These are phyloP conservation scores for Tinea pellionella DNA, from an alignment of 2,888 invertebrate species.

Conservation along the genomic window DNA sequence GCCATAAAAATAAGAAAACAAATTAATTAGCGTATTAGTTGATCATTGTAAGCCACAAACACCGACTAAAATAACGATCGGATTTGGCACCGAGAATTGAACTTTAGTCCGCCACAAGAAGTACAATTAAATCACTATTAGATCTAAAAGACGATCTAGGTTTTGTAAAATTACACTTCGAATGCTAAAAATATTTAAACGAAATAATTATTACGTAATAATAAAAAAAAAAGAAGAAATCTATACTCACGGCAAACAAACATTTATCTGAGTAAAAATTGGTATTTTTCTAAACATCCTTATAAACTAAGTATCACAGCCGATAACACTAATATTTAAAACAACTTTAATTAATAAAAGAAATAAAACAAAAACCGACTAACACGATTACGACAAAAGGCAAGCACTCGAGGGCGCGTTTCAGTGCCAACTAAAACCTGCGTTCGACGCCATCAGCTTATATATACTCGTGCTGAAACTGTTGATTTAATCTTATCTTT, in stretches of 20 bases:
- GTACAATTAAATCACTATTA: too few relatives aligned
- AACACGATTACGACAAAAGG: not conserved
- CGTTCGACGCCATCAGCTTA: constrained; percentile 17
- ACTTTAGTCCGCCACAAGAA: too few relatives aligned
- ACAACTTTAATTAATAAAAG: not conserved
- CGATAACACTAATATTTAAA: not conserved
- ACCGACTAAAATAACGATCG: too few relatives aligned
- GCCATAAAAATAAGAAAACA: too few relatives aligned
- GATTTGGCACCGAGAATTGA: not conserved
- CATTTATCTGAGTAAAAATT: constrained; percentile 44
- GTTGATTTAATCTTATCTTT: constrained; percentile 39
- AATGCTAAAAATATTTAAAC: too few relatives aligned
- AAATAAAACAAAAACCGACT: not conserved
- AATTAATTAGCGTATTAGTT: too few relatives aligned
- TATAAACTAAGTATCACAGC: constrained; percentile 12
- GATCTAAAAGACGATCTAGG: too few relatives aligned
- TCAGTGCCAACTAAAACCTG: not conserved
- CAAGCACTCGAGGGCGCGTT: not conserved
- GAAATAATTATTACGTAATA: not conserved
- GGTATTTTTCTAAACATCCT: constrained; percentile 50
- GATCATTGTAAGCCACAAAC: too few relatives aligned
- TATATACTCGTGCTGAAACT: constrained; percentile 35
- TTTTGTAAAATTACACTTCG: too few relatives aligned
- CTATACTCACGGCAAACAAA: constrained; percentile 42
- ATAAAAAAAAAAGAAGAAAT: constrained; percentile 9